Conservation (phyloP, 2,888 invertebrate genomes). For the Ectemnius lituratus region DNA sequence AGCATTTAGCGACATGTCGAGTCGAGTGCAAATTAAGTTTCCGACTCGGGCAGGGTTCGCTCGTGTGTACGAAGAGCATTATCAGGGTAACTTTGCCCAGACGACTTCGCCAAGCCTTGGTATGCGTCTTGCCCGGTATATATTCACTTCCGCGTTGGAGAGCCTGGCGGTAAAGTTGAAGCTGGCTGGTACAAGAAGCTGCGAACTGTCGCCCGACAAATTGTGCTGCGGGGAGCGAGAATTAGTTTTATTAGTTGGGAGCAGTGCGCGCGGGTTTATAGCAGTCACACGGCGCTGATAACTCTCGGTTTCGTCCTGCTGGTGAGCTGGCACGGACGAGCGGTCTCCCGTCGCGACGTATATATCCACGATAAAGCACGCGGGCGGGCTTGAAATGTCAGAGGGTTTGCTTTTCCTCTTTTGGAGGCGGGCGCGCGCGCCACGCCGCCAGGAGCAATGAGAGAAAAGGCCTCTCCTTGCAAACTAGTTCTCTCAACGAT, state of each 20-base stretch:
- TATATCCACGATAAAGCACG: constrained; percentile 3
- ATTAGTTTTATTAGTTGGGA: too few relatives aligned
- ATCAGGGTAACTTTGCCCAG: too few relatives aligned
- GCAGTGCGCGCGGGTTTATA: too few relatives aligned
- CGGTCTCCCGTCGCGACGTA: constrained; percentile 1
- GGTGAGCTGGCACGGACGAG: neutral
- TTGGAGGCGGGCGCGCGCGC: neutral
- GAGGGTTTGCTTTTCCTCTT: constrained; percentile 4
- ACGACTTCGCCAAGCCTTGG: too few relatives aligned
- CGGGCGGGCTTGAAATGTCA: neutral
- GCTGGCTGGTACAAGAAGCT: neutral
- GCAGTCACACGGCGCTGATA: neutral
- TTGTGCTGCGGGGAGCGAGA: too few relatives aligned
- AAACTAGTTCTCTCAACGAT: constrained; percentile 1
- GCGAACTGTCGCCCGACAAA: neutral
- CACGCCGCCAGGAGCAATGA: neutral
- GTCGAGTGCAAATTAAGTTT: too few relatives aligned
- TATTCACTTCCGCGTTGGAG: neutral
- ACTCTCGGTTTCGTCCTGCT: constrained; percentile 7
- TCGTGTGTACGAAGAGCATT: too few relatives aligned
- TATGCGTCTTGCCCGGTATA: too few relatives aligned
- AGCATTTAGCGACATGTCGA: too few relatives aligned
- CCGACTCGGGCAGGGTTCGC: too few relatives aligned
- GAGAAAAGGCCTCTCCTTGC: neutral
- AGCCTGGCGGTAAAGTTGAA: too few relatives aligned